Evolutionary conservation across 2,888 invertebrate genomes (phyloP), one percentile per base, ranked within the genome.

Genomic region (Phytoseiulus persimilis): DNA sequence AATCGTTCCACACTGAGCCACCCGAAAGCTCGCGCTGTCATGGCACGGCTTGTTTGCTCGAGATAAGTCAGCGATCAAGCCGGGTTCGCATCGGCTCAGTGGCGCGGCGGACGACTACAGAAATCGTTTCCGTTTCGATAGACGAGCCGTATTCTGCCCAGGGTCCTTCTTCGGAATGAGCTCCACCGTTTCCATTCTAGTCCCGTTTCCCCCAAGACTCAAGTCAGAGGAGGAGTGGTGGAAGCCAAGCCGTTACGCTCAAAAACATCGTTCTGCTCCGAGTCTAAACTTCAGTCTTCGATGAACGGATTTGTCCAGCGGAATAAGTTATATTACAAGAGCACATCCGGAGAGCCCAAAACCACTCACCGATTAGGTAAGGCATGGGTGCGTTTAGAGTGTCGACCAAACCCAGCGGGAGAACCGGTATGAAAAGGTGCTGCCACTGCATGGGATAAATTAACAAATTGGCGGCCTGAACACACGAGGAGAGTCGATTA

Each of bases 391-490:
- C 99, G 92, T 93, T 93, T 91, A 97, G 93, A 93, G 97, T 97
- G 93, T 98, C 98, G 91, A 96, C 95, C 91, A 98, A 94, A 92
- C 96, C 95, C 93, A 95, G 94, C 32, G 98, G 98, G 92, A 98
- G 93, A 91, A 99, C 96, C 90, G 98, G 98, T 93, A 99, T 98
- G 93, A 96, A 99, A 92, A 99, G 97, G 92, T 98, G 98, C 93
- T 99, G 98, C 99, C 99, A 99, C 91, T 96, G 96, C 98, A 99
- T 98, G 0, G 99, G 99, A 93, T 98, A 98, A 83, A 99, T 95
- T 89, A 99, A 95, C 91, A 96, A 95, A 92, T 97, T 97, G 31
- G 98, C 97, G 28, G 98, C 98, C 93, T 98, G 97, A 32, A 94
- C 92, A 91, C 94, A 94, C 0, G 98, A 97, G 89, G 97, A 97